phyloP scores from a whole-genome alignment of 1,140 invertebrate species.

The Caenorhabditis remanei region DNA sequence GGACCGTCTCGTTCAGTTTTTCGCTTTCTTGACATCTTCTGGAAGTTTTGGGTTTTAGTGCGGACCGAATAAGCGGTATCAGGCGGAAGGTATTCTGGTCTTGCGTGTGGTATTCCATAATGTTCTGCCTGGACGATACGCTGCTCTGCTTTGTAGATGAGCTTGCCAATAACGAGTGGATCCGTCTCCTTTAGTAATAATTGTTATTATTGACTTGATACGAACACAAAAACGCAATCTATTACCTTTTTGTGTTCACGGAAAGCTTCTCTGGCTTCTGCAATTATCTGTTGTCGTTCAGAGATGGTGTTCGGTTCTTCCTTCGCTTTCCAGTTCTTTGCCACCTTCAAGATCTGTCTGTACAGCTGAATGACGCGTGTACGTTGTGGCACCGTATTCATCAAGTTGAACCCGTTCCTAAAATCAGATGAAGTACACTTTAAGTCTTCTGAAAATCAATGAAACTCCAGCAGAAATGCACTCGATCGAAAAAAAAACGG shows the following conservation, averaged over 20 bases:
- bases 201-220: background rate
- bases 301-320: slow-evolving; percentile 13
- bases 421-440: background rate
- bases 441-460: background rate
- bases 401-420: slow-evolving; percentile 12
- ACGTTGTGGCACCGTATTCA: slow-evolving; percentile 32
- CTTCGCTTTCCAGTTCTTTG: slow-evolving; percentile 59
- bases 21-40: slow-evolving; percentile 38
- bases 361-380: slow-evolving; percentile 41
- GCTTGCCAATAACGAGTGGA: slow-evolving; percentile 39
- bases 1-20: slow-evolving; percentile 33
- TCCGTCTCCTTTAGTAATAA: slow-evolving; percentile 14
- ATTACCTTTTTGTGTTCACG: slow-evolving; percentile 38
- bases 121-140: slow-evolving; percentile 59
- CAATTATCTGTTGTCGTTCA: slow-evolving; percentile 47
- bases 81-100: slow-evolving; percentile 62
- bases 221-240: background rate
- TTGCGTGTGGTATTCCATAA: slow-evolving; percentile 58
- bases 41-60: slow-evolving; percentile 22
- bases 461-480: background rate
- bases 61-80: slow-evolving; percentile 59
- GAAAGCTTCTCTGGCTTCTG: slow-evolving; percentile 39
- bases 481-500: background rate
- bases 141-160: slow-evolving; percentile 31
- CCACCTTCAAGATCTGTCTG: slow-evolving; percentile 20